A percentile compares a stretch with the other conserved stretches of the same genome.
Conservation (phyloP, 2,797 vertebrate genomes). For the Harpagifer antarcticus region DNA sequence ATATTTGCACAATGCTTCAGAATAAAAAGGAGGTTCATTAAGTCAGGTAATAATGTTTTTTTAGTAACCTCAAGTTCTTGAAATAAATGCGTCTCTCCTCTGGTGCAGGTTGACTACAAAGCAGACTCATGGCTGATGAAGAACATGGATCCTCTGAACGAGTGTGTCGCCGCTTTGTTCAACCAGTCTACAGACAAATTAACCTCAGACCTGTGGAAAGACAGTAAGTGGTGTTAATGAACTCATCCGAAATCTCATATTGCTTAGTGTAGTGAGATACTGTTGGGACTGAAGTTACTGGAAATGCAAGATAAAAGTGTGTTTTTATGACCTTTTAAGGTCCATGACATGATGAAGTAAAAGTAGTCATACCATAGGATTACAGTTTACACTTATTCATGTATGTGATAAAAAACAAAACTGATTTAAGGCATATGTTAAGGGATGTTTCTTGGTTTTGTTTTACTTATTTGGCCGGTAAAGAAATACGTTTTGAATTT, state of each 20-base stretch:
- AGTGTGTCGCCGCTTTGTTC: conserved; percentile 93
- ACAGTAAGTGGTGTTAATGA: conserved; percentile 83
- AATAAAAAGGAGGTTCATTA: background rate
- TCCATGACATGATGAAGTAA: too few relatives aligned
- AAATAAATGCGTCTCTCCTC: background rate
- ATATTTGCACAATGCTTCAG: background rate
- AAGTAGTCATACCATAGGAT: too few relatives aligned
- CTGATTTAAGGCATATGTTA: too few relatives aligned
- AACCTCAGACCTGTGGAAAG: conserved; percentile 94
- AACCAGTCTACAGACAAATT: conserved; percentile 97
- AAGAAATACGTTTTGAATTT: too few relatives aligned
- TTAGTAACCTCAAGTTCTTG: background rate
- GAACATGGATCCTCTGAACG: conserved; percentile 98
- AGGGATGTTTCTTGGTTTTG: too few relatives aligned
- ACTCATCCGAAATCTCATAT: background rate
- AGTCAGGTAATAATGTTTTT: background rate
- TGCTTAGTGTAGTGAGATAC: background rate
- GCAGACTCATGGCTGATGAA: conserved; percentile 98
- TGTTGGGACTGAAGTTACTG: background rate
- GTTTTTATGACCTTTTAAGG: background rate
- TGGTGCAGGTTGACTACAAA: conserved; percentile 95
- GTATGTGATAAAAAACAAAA: too few relatives aligned
- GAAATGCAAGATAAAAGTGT: background rate
- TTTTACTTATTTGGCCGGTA: too few relatives aligned
- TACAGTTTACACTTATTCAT: too few relatives aligned